These are phyloP conservation scores for Nemopilema nomurai DNA, from an alignment of 30 jellyfish, hydroid and myxozoan genomes.

Conservation along the genomic window DNA sequence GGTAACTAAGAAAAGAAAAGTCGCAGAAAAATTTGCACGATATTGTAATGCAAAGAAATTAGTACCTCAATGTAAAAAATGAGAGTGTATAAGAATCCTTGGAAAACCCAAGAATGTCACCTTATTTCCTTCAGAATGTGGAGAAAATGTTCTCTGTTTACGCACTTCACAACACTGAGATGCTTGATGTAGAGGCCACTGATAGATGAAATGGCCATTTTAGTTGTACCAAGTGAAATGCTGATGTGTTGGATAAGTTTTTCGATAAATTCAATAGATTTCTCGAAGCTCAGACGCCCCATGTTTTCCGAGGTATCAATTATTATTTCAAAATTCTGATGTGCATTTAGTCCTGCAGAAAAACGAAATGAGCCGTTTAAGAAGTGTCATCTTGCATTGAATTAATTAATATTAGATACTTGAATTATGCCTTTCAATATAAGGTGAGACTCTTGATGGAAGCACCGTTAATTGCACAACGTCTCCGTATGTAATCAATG, in stretches of 20 bases:
- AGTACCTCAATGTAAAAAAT: too few relatives aligned
- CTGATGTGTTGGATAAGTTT: constrained; percentile 47
- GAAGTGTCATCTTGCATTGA: neutral
- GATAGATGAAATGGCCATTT: constrained; percentile 52
- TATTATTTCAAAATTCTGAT: constrained; percentile 37
- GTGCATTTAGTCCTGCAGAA: neutral
- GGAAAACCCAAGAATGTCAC: neutral
- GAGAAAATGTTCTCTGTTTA: constrained; percentile 67
- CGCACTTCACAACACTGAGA: constrained; percentile 24
- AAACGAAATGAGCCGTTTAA: neutral
- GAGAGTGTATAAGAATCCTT: neutral
- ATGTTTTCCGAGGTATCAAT: constrained; percentile 59
- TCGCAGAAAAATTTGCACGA: too few relatives aligned
- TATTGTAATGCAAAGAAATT: too few relatives aligned
- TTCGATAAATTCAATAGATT: constrained; percentile 21
- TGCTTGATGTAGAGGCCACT: neutral
- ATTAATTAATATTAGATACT: too few relatives aligned
- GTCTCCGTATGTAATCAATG: too few relatives aligned
- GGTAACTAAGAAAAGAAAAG: too few relatives aligned
- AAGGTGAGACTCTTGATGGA: too few relatives aligned
- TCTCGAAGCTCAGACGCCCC: constrained; percentile 19
- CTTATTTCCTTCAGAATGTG: constrained; percentile 4
- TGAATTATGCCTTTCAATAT: too few relatives aligned
- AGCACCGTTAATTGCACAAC: too few relatives aligned
- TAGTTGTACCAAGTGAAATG: constrained; percentile 78